Evolutionary conservation across 92 coral and sea anemone genomes (phyloP), one percentile per base, ranked within the genome.

Genomic region (Montipora capitata): DNA sequence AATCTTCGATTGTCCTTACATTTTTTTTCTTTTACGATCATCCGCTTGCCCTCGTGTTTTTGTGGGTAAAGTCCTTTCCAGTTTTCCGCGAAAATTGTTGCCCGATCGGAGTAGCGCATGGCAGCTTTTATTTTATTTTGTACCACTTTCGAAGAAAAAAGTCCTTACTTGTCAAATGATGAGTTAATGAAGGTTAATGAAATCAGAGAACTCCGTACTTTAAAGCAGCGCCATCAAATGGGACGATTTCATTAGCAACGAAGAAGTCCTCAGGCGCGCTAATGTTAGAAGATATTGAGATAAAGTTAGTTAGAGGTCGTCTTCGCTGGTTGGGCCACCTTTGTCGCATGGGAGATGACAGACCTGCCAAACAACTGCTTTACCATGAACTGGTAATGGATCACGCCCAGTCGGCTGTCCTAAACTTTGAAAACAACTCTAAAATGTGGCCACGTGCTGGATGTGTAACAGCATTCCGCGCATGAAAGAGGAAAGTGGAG

Each of bases 251-350:
- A 10, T 13, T 10, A 56, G 91, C 39, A 68, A 78, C 66, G 91
- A 79, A 48, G 80, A 79, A 69, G 85, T 72, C 12, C 52, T 83
- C 5, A 18, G 35, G 16, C 52, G 15, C 20, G 79, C 79, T 4
- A 51, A 16, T 58, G 81, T 79, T 79, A 41, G 81, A 87, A 79
- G 78, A 76, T 57, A 74, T 81, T 5, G 78, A 74, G 62, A 3
- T 81, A n/a, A 88, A 6, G 82, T 44, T 81, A 18, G 83, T 88
- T 4, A 81, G 87, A 43, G 63, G 57, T 35, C 87, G 78, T 48
- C 71, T 81, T 59, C 83, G 79, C 62, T 88, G 87, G 87, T 59
- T 88, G 18, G 83, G 87, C 2, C 87, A 88, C 68, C 87, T 81
- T 56, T 41, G 39, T 16, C 77, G 83, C 14, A 88, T 81, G 87